Conservation (phyloP, 2,797 vertebrate species). For the Erpetoichthys calabaricus region DNA sequence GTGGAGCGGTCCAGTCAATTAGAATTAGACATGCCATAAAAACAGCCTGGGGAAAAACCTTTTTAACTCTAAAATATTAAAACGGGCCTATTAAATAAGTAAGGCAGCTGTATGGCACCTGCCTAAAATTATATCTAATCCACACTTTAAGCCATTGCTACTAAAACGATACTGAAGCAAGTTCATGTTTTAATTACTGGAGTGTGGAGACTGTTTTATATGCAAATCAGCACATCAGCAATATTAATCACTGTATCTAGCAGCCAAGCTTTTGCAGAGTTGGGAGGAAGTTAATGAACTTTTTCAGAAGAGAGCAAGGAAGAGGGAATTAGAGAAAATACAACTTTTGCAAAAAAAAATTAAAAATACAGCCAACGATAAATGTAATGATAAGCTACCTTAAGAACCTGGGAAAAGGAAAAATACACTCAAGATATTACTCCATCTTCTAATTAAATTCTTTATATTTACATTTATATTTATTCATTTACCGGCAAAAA, state of each 20-base stretch:
- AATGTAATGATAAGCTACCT: too few relatives aligned
- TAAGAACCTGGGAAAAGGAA: too few relatives aligned
- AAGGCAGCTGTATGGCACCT: slow-evolving; percentile 1
- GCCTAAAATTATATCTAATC: not conserved
- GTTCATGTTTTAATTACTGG: slow-evolving; percentile 5
- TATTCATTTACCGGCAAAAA: too few relatives aligned
- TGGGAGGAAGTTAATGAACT: too few relatives aligned
- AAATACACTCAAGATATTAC: too few relatives aligned
- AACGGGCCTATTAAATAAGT: not conserved
- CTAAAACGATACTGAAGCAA: not conserved
- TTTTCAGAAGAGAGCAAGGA: too few relatives aligned
- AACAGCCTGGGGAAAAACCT: slow-evolving; percentile 1
- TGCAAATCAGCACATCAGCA: slow-evolving; percentile 3
- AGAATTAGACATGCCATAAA: not conserved
- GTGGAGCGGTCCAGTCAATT: not conserved
- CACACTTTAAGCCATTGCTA: not conserved
- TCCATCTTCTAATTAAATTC: too few relatives aligned
- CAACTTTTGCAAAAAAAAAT: too few relatives aligned
- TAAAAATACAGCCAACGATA: too few relatives aligned
- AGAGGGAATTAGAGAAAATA: too few relatives aligned
- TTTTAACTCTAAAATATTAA: slow-evolving; percentile 2
- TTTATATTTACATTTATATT: too few relatives aligned
- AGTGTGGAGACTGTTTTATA: slow-evolving; percentile 1
- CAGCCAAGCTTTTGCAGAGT: not conserved
- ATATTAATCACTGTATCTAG: slow-evolving; percentile 2